These are phyloP conservation scores for Erannis defoliaria DNA, from an alignment of 2,888 invertebrate genomes.

Conservation along the genomic window DNA sequence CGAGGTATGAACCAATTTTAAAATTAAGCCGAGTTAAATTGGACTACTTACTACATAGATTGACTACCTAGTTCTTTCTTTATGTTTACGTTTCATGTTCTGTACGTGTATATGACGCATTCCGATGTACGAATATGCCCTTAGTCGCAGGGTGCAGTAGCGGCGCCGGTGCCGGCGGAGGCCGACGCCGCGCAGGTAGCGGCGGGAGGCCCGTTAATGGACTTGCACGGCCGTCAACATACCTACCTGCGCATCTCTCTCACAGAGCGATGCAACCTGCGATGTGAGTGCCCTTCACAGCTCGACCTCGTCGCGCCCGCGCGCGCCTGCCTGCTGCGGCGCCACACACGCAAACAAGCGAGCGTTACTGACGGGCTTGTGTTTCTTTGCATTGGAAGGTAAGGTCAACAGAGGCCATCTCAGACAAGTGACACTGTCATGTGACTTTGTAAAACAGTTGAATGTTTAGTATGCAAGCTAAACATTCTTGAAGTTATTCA, in stretches of 20 bases:
- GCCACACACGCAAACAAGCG: neutral
- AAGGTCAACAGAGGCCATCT: neutral
- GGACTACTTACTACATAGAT: no score
- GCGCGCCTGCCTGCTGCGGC: neutral
- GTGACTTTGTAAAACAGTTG: neutral
- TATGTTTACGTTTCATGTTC: no score
- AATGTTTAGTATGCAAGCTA: neutral
- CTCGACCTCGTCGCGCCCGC: neutral
- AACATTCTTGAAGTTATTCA: neutral
- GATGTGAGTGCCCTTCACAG: constrained; percentile 90
- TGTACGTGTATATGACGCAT: no score
- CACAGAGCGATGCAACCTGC: constrained; percentile 97
- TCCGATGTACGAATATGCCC: neutral
- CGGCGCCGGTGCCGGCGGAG: constrained; percentile 18
- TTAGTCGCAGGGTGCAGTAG: neutral
- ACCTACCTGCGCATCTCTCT: constrained; percentile 98
- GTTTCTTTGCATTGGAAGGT: neutral
- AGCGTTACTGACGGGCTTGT: neutral
- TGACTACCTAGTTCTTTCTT: no score
- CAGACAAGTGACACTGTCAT: neutral
- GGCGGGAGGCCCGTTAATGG: constrained; percentile 86
- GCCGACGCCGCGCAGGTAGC: constrained; percentile 23
- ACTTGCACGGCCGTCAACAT: constrained; percentile 95
- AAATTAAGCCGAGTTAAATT: neutral
- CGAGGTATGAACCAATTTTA: constrained; percentile 33